A percentile compares a stretch with the other conserved stretches of the same genome.
phyloP scores from a whole-genome alignment of 2,888 invertebrate genomes.

The Diadegma fenestrale region DNA sequence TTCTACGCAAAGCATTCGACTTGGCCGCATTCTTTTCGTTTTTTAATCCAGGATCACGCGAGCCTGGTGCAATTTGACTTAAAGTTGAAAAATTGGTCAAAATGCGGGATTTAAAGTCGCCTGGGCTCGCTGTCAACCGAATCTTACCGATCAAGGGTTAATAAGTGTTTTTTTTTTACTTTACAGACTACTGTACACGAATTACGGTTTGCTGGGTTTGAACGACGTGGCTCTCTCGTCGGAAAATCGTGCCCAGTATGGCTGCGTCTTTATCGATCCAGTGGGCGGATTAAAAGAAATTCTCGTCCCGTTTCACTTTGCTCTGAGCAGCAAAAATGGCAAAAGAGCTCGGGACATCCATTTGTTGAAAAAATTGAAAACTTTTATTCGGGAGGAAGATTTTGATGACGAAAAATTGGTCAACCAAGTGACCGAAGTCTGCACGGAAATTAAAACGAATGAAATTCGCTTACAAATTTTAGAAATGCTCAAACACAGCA shows the following conservation, averaged over 20 bases:
- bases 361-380: conserved; percentile 91
- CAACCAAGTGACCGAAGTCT: conserved; percentile 87
- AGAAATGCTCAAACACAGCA: conserved; percentile 89
- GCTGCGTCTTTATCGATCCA: conserved; percentile 93
- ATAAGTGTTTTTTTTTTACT: conserved; percentile 19
- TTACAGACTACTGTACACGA: conserved; percentile 90
- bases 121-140: too few relatives aligned
- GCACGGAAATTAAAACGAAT: conserved; percentile 89
- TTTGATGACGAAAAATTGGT: conserved; percentile 85
- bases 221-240: conserved; percentile 84
- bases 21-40: too few relatives aligned
- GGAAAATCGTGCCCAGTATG: conserved; percentile 87
- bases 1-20: too few relatives aligned
- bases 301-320: conserved; percentile 95
- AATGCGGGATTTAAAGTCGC: too few relatives aligned
- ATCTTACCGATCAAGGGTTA: too few relatives aligned
- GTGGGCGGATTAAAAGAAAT: conserved; percentile 94
- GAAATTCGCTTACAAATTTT: conserved; percentile 90
- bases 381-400: conserved; percentile 87
- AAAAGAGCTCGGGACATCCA: conserved; percentile 95
- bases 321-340: conserved; percentile 94
- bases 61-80: too few relatives aligned
- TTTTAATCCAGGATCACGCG: too few relatives aligned
- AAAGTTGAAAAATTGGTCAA: too few relatives aligned
- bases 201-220: conserved; percentile 93